A percentile compares a stretch with the other conserved stretches of the same genome.
Evolutionary conservation across 2,888 invertebrate species (phyloP).

Genomic region (Scelioninae gen. 2): DNA sequence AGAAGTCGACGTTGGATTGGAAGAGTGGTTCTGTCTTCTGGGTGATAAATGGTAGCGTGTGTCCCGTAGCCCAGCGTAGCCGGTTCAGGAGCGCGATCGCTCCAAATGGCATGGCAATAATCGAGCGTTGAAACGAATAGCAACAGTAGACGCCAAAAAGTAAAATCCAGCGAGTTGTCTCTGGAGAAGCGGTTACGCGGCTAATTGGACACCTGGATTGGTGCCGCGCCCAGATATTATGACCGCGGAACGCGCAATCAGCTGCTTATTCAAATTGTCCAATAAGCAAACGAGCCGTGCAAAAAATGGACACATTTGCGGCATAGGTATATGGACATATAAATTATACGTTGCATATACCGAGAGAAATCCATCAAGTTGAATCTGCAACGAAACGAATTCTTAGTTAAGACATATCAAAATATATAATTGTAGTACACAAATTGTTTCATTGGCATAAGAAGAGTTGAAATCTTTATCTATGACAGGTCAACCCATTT

Average conservation of each 20-base stretch:
- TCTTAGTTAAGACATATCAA: too few relatives aligned
- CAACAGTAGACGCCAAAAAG: constrained; percentile 39
- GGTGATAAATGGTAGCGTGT: constrained; percentile 62
- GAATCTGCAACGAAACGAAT: too few relatives aligned
- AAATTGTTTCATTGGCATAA: too few relatives aligned
- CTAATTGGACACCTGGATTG: constrained; percentile 61
- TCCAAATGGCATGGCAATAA: constrained; percentile 41
- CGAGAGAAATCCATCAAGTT: too few relatives aligned
- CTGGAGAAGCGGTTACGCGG: constrained; percentile 26
- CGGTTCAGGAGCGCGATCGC: constrained; percentile 56
- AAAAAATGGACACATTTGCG: too few relatives aligned
- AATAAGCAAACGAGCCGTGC: constrained; percentile 48
- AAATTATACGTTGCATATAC: too few relatives aligned
- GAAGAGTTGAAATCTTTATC: too few relatives aligned
- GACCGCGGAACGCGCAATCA: constrained; percentile 26
- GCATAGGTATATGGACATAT: too few relatives aligned
- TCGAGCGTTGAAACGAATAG: constrained; percentile 23
- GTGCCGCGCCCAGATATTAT: constrained; percentile 58
- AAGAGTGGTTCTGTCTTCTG: constrained; percentile 61
- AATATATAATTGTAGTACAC: too few relatives aligned
- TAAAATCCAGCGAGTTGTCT: constrained; percentile 20
- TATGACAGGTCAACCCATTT: too few relatives aligned
- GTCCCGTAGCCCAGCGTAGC: constrained; percentile 42
- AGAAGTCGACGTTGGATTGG: constrained; percentile 52
- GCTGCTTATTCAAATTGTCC: constrained; percentile 55